Evolutionary conservation across 2,113 vertebrate genomes (phyloP).

Genomic region (Ptyas mucosa): DNA sequence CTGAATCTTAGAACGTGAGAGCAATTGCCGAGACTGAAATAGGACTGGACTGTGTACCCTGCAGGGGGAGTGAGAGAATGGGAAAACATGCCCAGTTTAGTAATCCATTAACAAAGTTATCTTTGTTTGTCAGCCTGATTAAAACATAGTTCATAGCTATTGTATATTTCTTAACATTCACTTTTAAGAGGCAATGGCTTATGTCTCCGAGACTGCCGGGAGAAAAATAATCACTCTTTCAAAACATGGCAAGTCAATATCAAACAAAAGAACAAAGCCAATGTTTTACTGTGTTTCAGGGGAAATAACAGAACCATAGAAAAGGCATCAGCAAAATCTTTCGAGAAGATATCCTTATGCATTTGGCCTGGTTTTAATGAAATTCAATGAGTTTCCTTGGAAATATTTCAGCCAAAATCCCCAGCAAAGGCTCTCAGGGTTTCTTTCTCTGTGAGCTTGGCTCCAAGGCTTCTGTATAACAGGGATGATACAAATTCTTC

Average conservation of each 20-base stretch:
- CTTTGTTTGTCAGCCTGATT: conserved; percentile 1
- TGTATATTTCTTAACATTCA: neutral
- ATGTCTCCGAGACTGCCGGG: neutral
- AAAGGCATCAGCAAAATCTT: neutral
- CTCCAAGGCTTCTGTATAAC: neutral
- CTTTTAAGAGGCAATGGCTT: neutral
- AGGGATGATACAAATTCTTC: neutral
- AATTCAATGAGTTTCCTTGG: neutral
- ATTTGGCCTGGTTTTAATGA: neutral
- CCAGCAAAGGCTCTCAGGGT: neutral
- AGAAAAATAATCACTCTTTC: neutral
- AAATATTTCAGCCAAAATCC: neutral
- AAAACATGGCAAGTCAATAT: neutral
- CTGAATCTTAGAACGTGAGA: neutral
- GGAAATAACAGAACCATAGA: neutral
- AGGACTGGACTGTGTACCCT: conserved; percentile 37
- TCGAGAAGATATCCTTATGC: neutral
- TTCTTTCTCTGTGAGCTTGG: neutral
- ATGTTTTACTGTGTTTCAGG: neutral
- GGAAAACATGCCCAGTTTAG: conserved; percentile 31
- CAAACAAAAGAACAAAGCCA: neutral
- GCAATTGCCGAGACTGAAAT: conserved; percentile 37
- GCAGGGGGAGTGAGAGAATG: conserved; percentile 28
- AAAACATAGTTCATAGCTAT: neutral
- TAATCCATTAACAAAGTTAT: conserved; percentile 29